Evolutionary conservation across 2,797 vertebrate species (phyloP), one percentile per base, ranked within the genome.

Genomic region (Peromyscus attwateri): DNA sequence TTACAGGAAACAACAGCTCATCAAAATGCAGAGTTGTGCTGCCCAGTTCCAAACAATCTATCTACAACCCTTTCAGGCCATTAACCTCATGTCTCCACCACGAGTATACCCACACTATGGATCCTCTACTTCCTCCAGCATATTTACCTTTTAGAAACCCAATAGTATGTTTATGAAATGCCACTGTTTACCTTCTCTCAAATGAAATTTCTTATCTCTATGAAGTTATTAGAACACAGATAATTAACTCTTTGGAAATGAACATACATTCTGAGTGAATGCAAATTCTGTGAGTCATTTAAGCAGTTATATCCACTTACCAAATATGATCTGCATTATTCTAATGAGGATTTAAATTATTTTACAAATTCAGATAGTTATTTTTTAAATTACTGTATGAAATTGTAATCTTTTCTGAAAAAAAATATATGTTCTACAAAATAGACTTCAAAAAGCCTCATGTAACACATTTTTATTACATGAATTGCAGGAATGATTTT

Each of bases 361-460:
- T 94, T 87, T 95, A 76, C 57, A 19, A 81, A 3, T 85, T 68
- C 52, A 88, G 10, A 49, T 40, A 87, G 23, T 52, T 94, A 49
- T 76, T 92, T 92, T 70, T 88, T 89, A 11, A 57, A 62, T 83
- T 7, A n/a, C 49, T 92, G 7, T 43, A 6, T 75, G 7, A 62
- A 94, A 60, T 82, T 6, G 25, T 76, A 87, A 82, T 71, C 40
- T 84, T 95, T 91, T 92, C 66, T 91, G 19, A 91, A 71, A 91
- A 91, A 10, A 81, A 73, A 23, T 87, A 40, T 87, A 4, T 87
- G 19, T 84, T 94, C 23, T 23, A 95, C 91, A 95, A 64, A 95
- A 43, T 12, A 73, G 16, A 85, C 7, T 55, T 91, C 43, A 90
- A 92, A 57, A 87, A 3, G 4, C 4, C 5, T 75, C 3, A 25